Base-by-base conservation (phyloP, 2,797 vertebrate genomes). In the Danio albolineatus region DNA sequence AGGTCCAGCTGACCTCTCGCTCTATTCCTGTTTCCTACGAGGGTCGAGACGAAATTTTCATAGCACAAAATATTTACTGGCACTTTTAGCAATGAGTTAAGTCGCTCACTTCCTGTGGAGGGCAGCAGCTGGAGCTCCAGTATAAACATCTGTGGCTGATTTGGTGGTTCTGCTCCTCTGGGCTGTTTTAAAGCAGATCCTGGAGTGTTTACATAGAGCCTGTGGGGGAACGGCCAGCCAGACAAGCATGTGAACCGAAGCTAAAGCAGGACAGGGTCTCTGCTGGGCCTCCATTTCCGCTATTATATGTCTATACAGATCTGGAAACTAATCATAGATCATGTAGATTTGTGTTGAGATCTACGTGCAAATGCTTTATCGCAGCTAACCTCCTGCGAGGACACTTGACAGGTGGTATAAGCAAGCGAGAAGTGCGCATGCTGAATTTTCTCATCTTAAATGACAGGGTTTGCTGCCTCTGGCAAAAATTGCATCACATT, bases 91-190 rank as follows among this genome's bases (percentile, higher is more conserved):
- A 13, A 51, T 76, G 72, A 74, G 56, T 28, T 54, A 44, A 43
- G 57, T 39, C 57, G 57, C 44, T 60, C 65, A 49, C 69, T 82
- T 82, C 85, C 79, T 83, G 75, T 81, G 51, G 43, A 59, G 67
- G 64, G 69, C 67, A 56, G 69, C 53, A 65, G 53, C 69, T 73
- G 71, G 41, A 14, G 78, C 62, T 0, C 57, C 19, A 53, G 51
- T 56, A 53, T 67, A 79, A 78, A 81, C 81, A 84, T 86, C 81
- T 83, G 85, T 49, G 73, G 75, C 83, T 84, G 80, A 48, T 80
- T 82, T 67, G 62, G 56, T 74, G 36, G 62, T 64, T 77, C 78
- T 83, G 78, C 59, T 80, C 78, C 79, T 73, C 51, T 51, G 78
- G 48, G 38, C 72, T 81, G 75, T 81, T 82, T 82, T 64, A 80